Evolutionary conservation across 2,113 vertebrate genomes (phyloP), one percentile per base, ranked within the genome.

Genomic region (Trinectes maculatus): DNA sequence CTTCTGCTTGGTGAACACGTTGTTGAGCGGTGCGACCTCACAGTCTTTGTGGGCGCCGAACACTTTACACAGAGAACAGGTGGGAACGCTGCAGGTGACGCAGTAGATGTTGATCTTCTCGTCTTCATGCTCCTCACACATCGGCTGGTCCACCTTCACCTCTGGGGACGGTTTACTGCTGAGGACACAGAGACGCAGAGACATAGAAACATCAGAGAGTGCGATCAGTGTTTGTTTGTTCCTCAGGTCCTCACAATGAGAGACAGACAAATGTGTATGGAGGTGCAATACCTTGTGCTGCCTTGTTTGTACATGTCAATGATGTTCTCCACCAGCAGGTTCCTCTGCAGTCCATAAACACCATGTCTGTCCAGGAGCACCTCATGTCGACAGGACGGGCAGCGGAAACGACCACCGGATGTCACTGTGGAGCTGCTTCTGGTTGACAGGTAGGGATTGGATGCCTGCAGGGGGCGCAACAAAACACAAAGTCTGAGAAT

Each of bases 91-190:
- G 63, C 95, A 97, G 79, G 93, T 94, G 66, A 96, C 72, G n/a
- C 97, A 99, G 74, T 98, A 99, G 89, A 98, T 98, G 74, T 99
- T 99, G 84, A 99, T 97, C 87, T 92, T 95, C 78, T 99, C 96
- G 0, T 95, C 95, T 24, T 94, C 93, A 0, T 98, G 96, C 18
- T 96, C 93, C 44, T 95, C 95, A 0, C 96, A 98, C 93, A 94
- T 92, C 16, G 94, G 94, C 84, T 94, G 94, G 37, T 95, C 93
- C 1, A 77, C 78, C 78, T 95, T 96, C 83, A 90, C 92, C 75
- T 95, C 94, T 0, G 93, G 93, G 31, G 91, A 93, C 0, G 85
- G 74, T 16, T 85, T 87, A 56, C 73, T 88, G 73, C 77, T 85
- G 55, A 48, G 13, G 25, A 34, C 1, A 29, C 4, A 39, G 1